Evolutionary conservation across 1,140 invertebrate species (phyloP).

Genomic region (Paraescarpia echinospica): DNA sequence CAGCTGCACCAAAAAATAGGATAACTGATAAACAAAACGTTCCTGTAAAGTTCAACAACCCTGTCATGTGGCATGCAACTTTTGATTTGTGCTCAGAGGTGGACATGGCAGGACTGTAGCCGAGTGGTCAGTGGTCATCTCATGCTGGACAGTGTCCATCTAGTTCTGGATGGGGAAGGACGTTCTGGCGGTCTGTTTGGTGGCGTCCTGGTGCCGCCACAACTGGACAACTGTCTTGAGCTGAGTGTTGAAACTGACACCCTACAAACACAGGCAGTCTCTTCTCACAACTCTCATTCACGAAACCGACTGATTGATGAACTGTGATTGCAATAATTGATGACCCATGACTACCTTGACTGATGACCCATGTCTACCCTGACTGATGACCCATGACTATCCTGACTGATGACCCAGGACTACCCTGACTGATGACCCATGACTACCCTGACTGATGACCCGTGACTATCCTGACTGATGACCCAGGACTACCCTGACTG

Average conservation of each 20-base stretch:
- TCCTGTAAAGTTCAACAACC: background rate
- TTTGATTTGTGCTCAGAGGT: background rate
- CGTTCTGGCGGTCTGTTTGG: constrained; percentile 45
- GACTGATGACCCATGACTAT: no score
- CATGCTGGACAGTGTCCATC: constrained; percentile 12
- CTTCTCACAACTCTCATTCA: no score
- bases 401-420: no score
- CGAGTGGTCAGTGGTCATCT: background rate
- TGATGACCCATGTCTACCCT: no score
- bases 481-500: no score
- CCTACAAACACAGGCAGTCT: no score
- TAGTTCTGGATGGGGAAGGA: constrained; percentile 55
- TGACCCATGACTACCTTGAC: no score
- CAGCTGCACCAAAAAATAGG: background rate
- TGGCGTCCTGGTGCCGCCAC: constrained; percentile 88
- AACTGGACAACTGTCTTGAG: constrained; percentile 95
- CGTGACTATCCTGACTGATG: no score
- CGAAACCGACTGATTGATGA: no score
- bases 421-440: no score
- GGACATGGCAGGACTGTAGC: background rate
- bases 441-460: no score
- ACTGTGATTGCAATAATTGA: no score
- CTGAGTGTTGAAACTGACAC: constrained; percentile 97
- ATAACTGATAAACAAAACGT: background rate
- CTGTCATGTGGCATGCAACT: background rate